Evolutionary conservation across 2,113 vertebrate genomes (phyloP).

Genomic region (Cisticola juncidis): DNA sequence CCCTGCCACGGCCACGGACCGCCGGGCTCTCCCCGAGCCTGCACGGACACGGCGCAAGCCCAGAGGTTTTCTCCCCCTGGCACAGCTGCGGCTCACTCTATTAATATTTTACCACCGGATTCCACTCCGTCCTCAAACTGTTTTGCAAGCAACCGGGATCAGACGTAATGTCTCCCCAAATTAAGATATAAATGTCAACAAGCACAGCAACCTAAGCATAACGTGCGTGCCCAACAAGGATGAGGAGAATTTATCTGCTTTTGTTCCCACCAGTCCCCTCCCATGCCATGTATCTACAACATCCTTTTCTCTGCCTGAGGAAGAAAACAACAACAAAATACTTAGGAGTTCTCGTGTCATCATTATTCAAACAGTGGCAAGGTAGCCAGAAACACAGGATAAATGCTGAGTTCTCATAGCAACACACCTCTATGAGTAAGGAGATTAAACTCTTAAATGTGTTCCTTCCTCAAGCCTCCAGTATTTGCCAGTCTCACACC

Average conservation of each 20-base stretch:
- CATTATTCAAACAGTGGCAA: constrained; percentile 6
- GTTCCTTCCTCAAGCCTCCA: not conserved
- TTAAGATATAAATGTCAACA: constrained; percentile 21
- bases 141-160: not conserved
- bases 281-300: not conserved
- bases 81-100: not conserved
- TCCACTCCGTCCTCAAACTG: not conserved
- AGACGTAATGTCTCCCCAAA: not conserved
- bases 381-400: constrained; percentile 13
- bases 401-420: constrained; percentile 44
- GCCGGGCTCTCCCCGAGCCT: not conserved
- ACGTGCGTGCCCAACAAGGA: not conserved
- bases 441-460: not conserved
- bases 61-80: not conserved
- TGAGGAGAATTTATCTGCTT: not conserved
- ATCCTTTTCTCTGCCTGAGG: not conserved
- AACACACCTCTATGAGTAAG: constrained; percentile 49
- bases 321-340: constrained; percentile 32
- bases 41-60: not conserved
- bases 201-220: not conserved
- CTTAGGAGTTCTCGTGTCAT: not conserved
- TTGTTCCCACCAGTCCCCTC: not conserved
- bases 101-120: constrained; percentile 1
- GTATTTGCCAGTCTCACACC: not conserved
- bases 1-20: not conserved